Percentiles rank a stretch among this genome's conserved stretches.
Conservation (phyloP, 2,113 vertebrate genomes). For the Misgurnus anguillicaudatus region DNA sequence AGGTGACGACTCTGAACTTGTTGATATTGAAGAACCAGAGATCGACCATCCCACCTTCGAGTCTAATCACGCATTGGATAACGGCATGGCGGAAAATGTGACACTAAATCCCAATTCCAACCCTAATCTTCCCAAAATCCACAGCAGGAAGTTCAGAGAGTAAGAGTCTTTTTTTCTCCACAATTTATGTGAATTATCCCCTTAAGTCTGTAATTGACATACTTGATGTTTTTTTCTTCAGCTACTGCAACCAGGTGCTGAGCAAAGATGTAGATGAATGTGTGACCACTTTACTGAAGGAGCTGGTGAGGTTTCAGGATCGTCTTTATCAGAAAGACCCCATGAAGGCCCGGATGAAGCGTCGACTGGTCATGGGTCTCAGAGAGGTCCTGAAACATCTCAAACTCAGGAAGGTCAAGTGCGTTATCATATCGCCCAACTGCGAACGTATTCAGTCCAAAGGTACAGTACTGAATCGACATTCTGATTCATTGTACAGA, state of each 20-base stretch:
- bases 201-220: no score
- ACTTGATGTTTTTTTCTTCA: constrained; percentile 54
- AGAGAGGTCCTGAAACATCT: constrained; percentile 95
- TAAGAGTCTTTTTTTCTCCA: constrained; percentile 66
- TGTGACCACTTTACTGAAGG: constrained; percentile 86
- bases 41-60: background rate
- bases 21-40: constrained; percentile 25
- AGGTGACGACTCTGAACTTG: constrained; percentile 39
- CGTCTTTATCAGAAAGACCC: constrained; percentile 96
- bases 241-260: constrained; percentile 95
- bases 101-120: constrained; percentile 42
- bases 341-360: constrained; percentile 93
- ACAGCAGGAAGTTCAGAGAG: constrained; percentile 96
- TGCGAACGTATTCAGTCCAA: constrained; percentile 95
- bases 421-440: constrained; percentile 95
- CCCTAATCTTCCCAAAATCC: constrained; percentile 81
- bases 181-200: no score
- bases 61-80: background rate
- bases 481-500: no score
- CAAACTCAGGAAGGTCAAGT: constrained; percentile 91
- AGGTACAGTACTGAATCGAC: constrained; percentile 70
- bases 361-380: constrained; percentile 94
- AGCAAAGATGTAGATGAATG: constrained; percentile 94
- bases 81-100: constrained; percentile 19
- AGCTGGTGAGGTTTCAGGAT: constrained; percentile 96